Base-by-base conservation (phyloP, 1,140 invertebrate genomes). In the Nasonia longicornis region DNA sequence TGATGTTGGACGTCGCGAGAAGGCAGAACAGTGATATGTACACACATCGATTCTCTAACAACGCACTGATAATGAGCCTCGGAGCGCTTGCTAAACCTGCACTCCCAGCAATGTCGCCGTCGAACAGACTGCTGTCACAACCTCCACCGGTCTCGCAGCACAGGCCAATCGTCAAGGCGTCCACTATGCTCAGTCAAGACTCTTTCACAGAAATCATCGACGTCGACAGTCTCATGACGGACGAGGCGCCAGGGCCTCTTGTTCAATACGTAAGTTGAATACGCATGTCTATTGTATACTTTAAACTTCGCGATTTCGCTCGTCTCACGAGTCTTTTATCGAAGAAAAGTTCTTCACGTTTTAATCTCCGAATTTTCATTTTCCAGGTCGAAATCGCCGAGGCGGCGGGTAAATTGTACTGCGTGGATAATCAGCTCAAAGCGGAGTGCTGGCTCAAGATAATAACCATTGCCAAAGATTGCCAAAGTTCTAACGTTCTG, bases 401-500 rank as follows among this genome's bases (percentile, higher is more conserved):
- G 0, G 6, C 64, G 0, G 38, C 35, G 3, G 80, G 80, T 10
- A 52, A 58, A 74, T 52, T 82, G 11, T 78, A 67, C 20, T 78
- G 75, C 45, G 69, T 82, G 2, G 70, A 82, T 69, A 52, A 58
- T 20, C 31, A 77, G 0, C 16, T 82, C 1, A 74, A 29, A 7
- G 14, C 86, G 0, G 58, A 83, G 0, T 84, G 81, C 77, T 94
- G 93, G 93, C 80, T 93, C 8, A 91, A 89, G 80, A 83, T 90
- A 31, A 86, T 95, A 6, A 87, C 91, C 3, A 85, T 95, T 7
- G 93, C 95, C 1, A 92, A 92, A 58, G 94, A 96, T 87, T 93
- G 94, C 79, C 94, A 94, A 84, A 93, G 93, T 82, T 94, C 93
- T 83, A 95, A 95, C 85, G 89, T 94, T 7, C 87, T 93, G 35